phyloP scores from a whole-genome alignment of 2,888 invertebrate species.

The Mycalesis mineus region DNA sequence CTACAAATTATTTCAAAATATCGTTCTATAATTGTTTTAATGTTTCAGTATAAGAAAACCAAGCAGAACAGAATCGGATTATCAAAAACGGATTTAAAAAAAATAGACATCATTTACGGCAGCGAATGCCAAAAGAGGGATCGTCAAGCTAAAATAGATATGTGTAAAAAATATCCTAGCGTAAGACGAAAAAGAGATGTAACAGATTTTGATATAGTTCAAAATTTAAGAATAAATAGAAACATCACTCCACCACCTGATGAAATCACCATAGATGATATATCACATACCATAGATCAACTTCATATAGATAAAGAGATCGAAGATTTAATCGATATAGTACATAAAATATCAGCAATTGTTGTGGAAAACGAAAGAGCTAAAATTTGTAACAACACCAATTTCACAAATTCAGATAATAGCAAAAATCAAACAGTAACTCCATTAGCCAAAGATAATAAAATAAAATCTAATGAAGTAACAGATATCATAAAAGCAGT shows the following conservation, averaged over 20 bases:
- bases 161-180: conserved; percentile 58
- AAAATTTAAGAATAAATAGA: conserved; percentile 54
- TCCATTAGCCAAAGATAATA: not conserved
- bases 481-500: conserved; percentile 42
- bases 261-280: conserved; percentile 13
- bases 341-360: conserved; percentile 42
- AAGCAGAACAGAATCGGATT: conserved; percentile 46
- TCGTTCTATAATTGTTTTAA: not conserved
- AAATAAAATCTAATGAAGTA: conserved; percentile 35
- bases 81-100: conserved; percentile 47
- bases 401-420: not conserved
- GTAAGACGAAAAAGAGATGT: conserved; percentile 42
- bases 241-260: conserved; percentile 58
- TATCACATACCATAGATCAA: conserved; percentile 32
- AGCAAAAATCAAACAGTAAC: not conserved
- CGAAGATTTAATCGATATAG: conserved; percentile 42
- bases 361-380: conserved; percentile 46
- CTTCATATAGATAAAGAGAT: conserved; percentile 47
- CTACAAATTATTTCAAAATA: no score
- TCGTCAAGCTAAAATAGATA: conserved; percentile 53
- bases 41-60: conserved; percentile 43
- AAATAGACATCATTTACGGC: conserved; percentile 57
- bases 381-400: conserved; percentile 47
- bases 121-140: conserved; percentile 54
- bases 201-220: conserved; percentile 22